These are phyloP conservation scores for Glaucidium brasilianum DNA, from an alignment of 2,113 vertebrate genomes.

Conservation along the genomic window DNA sequence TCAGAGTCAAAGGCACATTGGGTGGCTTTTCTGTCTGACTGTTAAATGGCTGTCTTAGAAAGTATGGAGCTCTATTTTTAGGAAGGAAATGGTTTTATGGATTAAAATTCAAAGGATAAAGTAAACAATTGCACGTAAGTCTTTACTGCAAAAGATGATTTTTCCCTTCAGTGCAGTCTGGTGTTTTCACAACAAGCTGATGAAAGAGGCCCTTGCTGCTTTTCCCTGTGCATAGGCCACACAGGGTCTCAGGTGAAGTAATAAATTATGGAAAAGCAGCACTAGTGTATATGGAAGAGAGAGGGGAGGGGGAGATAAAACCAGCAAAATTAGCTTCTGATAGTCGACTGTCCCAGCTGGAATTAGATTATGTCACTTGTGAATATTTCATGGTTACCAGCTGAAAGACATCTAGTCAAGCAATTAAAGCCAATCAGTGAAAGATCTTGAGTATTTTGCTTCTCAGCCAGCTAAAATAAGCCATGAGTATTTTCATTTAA, in stretches of 20 bases:
- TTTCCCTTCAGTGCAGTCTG: background rate
- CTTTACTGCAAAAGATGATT: accelerated
- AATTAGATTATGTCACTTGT: slow-evolving; percentile 7
- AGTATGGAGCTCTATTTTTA: background rate
- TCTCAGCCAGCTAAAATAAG: background rate
- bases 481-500: background rate
- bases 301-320: background rate
- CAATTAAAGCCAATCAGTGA: slow-evolving; percentile 25
- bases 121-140: background rate
- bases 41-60: background rate
- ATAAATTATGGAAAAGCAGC: background rate
- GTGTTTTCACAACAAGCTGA: background rate
- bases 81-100: background rate
- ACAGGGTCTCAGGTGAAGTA: background rate
- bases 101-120: slow-evolving; percentile 30
- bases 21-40: background rate
- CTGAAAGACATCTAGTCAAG: slow-evolving; percentile 20
- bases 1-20: background rate
- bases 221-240: background rate
- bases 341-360: background rate
- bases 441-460: background rate
- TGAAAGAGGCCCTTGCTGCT: background rate
- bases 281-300: accelerated
- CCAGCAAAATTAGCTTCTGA: background rate
- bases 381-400: slow-evolving; percentile 22